Conservation (phyloP, 2,797 vertebrate genomes). For the Odontamblyopus lacepedii region DNA sequence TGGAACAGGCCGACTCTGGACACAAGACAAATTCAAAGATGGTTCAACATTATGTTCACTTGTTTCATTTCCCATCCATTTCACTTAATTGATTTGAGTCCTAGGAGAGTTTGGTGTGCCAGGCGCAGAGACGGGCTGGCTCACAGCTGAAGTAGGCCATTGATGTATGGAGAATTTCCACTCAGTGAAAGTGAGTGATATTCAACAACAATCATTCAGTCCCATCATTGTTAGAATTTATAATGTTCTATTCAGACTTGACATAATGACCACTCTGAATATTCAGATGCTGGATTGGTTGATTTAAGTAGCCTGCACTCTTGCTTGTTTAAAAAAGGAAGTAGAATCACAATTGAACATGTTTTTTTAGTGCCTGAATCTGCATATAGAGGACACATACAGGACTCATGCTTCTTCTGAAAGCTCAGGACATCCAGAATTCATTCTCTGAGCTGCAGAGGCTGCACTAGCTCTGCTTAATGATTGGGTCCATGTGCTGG, state of each 20-base stretch:
- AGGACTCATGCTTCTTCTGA: too few species aligned
- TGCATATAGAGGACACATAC: too few species aligned
- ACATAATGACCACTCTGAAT: not conserved
- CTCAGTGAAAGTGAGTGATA: not conserved
- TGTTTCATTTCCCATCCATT: conserved; percentile 26
- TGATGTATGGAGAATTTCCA: conserved; percentile 8
- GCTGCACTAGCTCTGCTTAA: too few species aligned
- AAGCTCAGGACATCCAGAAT: too few species aligned
- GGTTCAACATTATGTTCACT: conserved; percentile 12
- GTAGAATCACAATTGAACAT: too few species aligned
- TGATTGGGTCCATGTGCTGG: too few species aligned
- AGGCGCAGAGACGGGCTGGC: not conserved
- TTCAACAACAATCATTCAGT: not conserved
- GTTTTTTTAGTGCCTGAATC: too few species aligned
- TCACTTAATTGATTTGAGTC: conserved; percentile 26
- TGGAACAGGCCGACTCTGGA: conserved; percentile 43
- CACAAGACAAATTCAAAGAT: conserved; percentile 30
- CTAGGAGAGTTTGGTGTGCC: conserved; percentile 22
- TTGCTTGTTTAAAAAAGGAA: too few species aligned
- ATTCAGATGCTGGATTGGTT: not conserved
- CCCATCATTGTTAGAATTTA: not conserved
- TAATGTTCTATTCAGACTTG: not conserved
- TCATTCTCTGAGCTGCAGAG: too few species aligned
- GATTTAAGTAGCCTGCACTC: too few species aligned
- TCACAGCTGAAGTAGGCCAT: not conserved